Base-by-base conservation (phyloP, 2,113 vertebrate species). In the Brevimyrus niger region DNA sequence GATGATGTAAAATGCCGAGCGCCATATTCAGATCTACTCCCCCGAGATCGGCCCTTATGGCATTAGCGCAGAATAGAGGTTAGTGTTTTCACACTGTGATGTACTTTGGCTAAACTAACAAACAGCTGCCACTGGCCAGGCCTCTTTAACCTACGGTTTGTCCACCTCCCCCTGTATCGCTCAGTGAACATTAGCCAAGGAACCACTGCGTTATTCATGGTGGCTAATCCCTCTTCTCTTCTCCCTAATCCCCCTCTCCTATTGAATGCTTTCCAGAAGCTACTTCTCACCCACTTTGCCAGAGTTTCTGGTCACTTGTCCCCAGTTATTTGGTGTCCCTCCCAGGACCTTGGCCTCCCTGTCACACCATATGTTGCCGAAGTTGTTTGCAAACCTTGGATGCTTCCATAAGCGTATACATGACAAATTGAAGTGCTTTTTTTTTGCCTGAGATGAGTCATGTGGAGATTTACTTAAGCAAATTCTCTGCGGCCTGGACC, bases 341-440 rank as follows among this genome's bases (percentile, higher is more conserved):
- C 91, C 31, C 69, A 31, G 90, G 93, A 93, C 93, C 94, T 93
- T 51, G 76, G 91, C 93, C 47, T 92, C 93, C 91, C 91, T 91
- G 93, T 92, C 93, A 93, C 89, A 46, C 61, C 23, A 91, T 92
- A 94, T 95, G 94, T 93, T 94, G 93, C 93, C 93, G 94, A 19
- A 44, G 35, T 87, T 27, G 48, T 58, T 61, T 76, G 48, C 27
- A 87, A 87, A 87, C 50, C 48, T 51, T 21, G 31, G 50, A 87
- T 3, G n/a, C 7, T 31, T 87, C 42, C 48, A 86, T 48, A 86
- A 53, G 84, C 27, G 23, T 35, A 86, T 31, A 86, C n/a, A 86
- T 86, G 48, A 86, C 48, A 51, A 86, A 31, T 53, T 86, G 21
- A 85, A 48, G 82, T 53, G n/a, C 31, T 86, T 86, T 47, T 83